Evolutionary conservation across 2,113 vertebrate species (phyloP), one percentile per base, ranked within the genome.

Genomic region (Tragelaphus strepsiceros): DNA sequence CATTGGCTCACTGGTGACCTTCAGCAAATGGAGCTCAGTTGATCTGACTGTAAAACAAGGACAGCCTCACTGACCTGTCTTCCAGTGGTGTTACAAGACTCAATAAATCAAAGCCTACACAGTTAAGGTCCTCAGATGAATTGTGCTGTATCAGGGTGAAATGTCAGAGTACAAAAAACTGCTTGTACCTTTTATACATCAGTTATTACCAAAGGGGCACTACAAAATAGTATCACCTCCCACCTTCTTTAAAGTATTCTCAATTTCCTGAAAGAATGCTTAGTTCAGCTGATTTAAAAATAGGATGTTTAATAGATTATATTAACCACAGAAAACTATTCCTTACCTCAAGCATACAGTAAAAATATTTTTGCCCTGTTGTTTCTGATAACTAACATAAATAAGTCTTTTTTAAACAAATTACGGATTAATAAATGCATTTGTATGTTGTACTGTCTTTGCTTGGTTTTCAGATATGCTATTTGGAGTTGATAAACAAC

Each of bases 401-500:
- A 98, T 97, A 96, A 82, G 91, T 84, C 88, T 83, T 97, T 98
- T 96, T 96, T 90, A 98, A 97, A 92, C 71, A 94, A 86, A 96
- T 43, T 94, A 54, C 86, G n/a, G 93, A 98, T 98, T 98, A 98
- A 97, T 98, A 95, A 88, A 53, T 98, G 80, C 71, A 96, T 98
- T 92, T 98, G 90, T 94, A 97, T 98, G 94, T 96, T 90, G 97
- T 84, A 59, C 90, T 97, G 80, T 87, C 86, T 98, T 98, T 98
- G 98, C 93, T 89, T 84, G n/a, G 32, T 98, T 98, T 98, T 97
- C 49, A 7, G 98, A 97, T 97, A 98, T 88, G 84, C 91, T 98
- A 88, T 98, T 98, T 97, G 96, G 95, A 97, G 97, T 97, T 98
- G 97, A 99, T 98, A 98, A 98, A 98, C 97, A 98, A 81, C 89